These are phyloP conservation scores for Trichonephila inaurata DNA, from an alignment of 1,140 invertebrate species.

Conservation along the genomic window DNA sequence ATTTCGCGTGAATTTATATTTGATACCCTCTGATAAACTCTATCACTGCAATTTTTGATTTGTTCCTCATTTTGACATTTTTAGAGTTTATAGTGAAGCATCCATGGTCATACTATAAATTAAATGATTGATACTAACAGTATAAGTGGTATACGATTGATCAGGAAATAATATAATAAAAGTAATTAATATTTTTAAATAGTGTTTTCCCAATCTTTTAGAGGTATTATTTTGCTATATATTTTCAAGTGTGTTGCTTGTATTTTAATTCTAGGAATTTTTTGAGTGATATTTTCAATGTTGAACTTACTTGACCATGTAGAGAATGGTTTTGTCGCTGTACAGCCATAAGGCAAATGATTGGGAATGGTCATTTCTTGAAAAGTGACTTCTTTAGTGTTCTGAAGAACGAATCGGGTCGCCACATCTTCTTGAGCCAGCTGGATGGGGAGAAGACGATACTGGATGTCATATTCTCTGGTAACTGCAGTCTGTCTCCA, in stretches of 20 bases:
- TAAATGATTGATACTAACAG: too few species aligned
- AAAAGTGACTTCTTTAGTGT: conserved; percentile 93
- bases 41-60: too few species aligned
- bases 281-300: not conserved
- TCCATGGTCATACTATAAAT: too few species aligned
- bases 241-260: not conserved
- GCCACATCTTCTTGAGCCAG: conserved; percentile 78
- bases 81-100: too few species aligned
- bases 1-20: too few species aligned
- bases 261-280: not conserved
- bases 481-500: conserved; percentile 85
- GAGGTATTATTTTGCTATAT: not conserved
- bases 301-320: conserved; percentile 78
- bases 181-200: too few species aligned
- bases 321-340: conserved; percentile 78
- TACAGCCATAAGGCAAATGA: conserved; percentile 83
- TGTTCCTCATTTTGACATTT: too few species aligned
- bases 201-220: too few species aligned
- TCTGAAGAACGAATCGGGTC: conserved; percentile 78
- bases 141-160: too few species aligned
- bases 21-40: too few species aligned
- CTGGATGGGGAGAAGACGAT: conserved; percentile 77
- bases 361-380: conserved; percentile 95
- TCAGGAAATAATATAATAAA: too few species aligned
- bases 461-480: conserved; percentile 77